These are phyloP conservation scores for Timandra comae DNA, from an alignment of 2,888 invertebrate species.

Conservation along the genomic window DNA sequence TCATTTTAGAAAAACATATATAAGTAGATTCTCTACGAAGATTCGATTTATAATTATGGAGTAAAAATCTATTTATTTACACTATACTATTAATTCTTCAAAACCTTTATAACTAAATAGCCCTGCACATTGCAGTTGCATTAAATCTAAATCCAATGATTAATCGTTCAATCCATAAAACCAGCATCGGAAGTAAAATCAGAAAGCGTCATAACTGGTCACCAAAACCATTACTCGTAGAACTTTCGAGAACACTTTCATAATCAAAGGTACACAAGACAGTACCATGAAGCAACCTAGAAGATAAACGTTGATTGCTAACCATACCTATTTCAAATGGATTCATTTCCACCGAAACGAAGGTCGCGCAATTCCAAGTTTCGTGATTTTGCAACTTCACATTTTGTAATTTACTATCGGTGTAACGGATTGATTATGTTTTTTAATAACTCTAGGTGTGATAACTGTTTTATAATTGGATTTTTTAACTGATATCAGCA, in stretches of 20 bases:
- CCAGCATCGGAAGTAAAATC: too few species aligned
- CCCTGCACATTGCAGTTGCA: too few species aligned
- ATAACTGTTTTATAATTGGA: slow-evolving; percentile 1
- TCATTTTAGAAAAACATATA: too few species aligned
- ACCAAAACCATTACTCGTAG: slow-evolving; percentile 1
- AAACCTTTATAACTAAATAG: too few species aligned
- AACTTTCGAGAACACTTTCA: not conserved
- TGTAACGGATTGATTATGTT: slow-evolving; percentile 5
- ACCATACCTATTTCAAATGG: slow-evolving; percentile 1
- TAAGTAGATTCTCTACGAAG: too few species aligned
- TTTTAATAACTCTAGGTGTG: not conserved
- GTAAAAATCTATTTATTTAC: too few species aligned
- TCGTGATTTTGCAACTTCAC: slow-evolving; percentile 10
- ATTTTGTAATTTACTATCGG: slow-evolving; percentile 9
- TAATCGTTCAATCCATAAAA: too few species aligned
- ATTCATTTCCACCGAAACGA: slow-evolving; percentile 11
- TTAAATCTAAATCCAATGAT: too few species aligned
- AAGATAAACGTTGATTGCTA: slow-evolving; percentile 8
- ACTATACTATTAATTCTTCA: too few species aligned
- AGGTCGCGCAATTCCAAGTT: slow-evolving; percentile 10
- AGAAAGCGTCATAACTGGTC: slow-evolving; percentile 5
- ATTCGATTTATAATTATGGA: too few species aligned
- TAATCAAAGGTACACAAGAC: slow-evolving; percentile 1
- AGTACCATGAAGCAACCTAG: slow-evolving; percentile 8
- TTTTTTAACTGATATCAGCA: too few species aligned